Conservation (phyloP, 2,888 invertebrate species). For the Protophormia terraenovae region DNA sequence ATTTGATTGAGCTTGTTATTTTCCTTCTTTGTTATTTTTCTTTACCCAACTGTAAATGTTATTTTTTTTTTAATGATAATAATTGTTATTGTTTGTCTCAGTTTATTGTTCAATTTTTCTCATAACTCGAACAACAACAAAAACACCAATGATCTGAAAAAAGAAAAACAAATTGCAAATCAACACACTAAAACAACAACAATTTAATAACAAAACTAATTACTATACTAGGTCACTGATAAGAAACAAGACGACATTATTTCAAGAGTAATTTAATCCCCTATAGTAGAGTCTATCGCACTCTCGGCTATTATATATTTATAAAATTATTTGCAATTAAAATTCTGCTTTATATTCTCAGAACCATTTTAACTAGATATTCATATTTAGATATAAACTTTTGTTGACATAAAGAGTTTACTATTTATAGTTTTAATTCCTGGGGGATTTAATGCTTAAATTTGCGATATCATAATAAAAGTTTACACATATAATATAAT, state of each 20-base stretch:
- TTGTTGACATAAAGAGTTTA: neutral
- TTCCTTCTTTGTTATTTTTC: too few relatives aligned
- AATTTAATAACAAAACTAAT: slow-evolving; percentile 18
- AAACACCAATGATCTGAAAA: neutral
- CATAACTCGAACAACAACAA: neutral
- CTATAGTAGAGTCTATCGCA: neutral
- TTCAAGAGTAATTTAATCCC: slow-evolving; percentile 25
- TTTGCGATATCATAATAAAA: neutral
- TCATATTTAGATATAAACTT: neutral
- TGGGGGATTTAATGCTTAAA: slow-evolving; percentile 14
- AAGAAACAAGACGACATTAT: slow-evolving; percentile 17
- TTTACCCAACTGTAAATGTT: neutral
- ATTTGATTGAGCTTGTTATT: too few relatives aligned
- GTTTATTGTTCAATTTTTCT: too few relatives aligned
- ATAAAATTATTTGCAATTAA: neutral
- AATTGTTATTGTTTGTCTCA: neutral
- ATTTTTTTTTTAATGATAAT: neutral
- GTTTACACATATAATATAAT: neutral
- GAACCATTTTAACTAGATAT: neutral
- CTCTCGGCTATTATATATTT: neutral
- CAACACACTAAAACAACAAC: neutral
- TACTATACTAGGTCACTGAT: slow-evolving; percentile 44
- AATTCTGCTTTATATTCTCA: neutral
- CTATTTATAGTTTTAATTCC: slow-evolving; percentile 12
- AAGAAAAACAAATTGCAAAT: neutral